Evolutionary conservation across 1,140 invertebrate genomes (phyloP), one percentile per base, ranked within the genome.

Genomic region (Phenacoccus solenopsis): DNA sequence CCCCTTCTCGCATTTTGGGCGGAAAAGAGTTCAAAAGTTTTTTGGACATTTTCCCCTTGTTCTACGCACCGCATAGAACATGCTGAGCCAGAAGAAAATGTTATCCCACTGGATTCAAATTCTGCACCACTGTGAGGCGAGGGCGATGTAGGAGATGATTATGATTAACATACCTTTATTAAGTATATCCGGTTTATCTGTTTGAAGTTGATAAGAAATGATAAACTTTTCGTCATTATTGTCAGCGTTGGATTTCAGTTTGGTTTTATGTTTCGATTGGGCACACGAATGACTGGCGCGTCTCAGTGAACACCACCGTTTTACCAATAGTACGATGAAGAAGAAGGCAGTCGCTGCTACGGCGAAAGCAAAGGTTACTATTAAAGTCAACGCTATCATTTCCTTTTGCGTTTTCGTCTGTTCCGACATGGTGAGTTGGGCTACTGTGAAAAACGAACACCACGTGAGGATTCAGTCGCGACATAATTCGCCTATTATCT

Each of bases 151-250:
- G n/a, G n/a, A n/a, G n/a, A n/a, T n/a, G n/a, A n/a, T n/a, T n/a
- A n/a, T n/a, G n/a, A n/a, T n/a, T n/a, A n/a, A n/a, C n/a, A n/a
- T 64, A 64, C 59, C 59, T 64, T 64, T 64, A 16, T 64, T 64
- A 4, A 64, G 16, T 25, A 64, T 64, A 64, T 64, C 59, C 1
- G 59, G 59, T 25, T 64, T 24, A 64, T 64, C 25, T 25, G 22
- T 25, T 24, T 64, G 10, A 24, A 64, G 21, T 20, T 64, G 59
- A 64, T 64, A 64, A 20, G 59, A 64, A 24, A 64, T 64, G 9
- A 64, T 24, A 64, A 64, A 64, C 59, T 64, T 64, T 25, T 64
- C 59, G 21, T 64, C 59, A 9, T 20, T 24, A 10, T 64, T 9
- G 21, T 25, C 22, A 22, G 56, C 7, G 21, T 64, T 64, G 3